Evolutionary conservation across 2,113 vertebrate genomes (phyloP).

Genomic region (Pedetes capensis): DNA sequence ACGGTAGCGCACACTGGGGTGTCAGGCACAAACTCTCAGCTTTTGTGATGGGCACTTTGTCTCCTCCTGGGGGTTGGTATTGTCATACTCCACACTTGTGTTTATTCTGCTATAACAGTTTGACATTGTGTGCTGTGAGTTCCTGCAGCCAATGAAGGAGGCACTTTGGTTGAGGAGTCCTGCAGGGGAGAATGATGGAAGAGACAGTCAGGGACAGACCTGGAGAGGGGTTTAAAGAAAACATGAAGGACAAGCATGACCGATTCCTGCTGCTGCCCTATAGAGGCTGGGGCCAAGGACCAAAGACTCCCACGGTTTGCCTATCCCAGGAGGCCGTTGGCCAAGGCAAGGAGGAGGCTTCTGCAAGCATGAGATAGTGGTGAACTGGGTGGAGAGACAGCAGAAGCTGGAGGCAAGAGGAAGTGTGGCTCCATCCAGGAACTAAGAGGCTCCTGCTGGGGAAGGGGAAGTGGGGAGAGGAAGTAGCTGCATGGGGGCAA

Average conservation of each 20-base stretch:
- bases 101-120: no score
- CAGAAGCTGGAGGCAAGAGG: neutral
- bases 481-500: neutral
- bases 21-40: no score
- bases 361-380: neutral
- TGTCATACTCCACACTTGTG: no score
- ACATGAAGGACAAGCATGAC: neutral
- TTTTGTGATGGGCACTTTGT: no score
- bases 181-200: neutral
- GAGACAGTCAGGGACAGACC: neutral
- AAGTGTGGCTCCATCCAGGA: neutral
- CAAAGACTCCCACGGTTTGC: neutral
- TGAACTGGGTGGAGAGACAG: neutral
- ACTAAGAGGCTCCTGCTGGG: neutral
- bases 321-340: neutral
- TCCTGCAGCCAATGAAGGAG: no score
- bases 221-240: neutral
- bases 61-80: no score
- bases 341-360: neutral
- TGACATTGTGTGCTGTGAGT: no score
- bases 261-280: neutral
- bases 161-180: neutral
- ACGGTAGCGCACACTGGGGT: neutral
- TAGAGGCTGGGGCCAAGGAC: neutral
- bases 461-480: neutral